Percentiles rank a stretch among this genome's conserved stretches.
These are phyloP conservation scores for Coregonus sp. DNA, from an alignment of 2,797 vertebrate species.

Conservation along the genomic window DNA sequence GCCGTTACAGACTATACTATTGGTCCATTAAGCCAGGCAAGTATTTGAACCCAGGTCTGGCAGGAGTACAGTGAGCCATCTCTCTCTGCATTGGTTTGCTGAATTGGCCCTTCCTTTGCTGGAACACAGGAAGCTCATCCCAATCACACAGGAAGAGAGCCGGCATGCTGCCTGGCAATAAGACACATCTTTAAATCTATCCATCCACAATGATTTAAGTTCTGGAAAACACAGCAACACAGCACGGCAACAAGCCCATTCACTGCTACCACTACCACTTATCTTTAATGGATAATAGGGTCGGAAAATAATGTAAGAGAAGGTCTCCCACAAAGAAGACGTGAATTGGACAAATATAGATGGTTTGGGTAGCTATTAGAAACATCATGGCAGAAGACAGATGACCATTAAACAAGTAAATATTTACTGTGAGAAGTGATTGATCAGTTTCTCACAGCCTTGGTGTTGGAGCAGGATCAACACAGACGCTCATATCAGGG, in stretches of 20 bases:
- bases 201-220: slow-evolving; percentile 11
- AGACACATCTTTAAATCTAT: slow-evolving; percentile 40
- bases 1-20: no score
- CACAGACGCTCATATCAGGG: slow-evolving; percentile 1
- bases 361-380: background rate
- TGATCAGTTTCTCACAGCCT: slow-evolving; percentile 26
- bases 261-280: background rate
- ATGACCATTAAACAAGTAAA: slow-evolving; percentile 18
- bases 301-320: no score
- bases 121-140: slow-evolving; percentile 62
- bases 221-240: no score
- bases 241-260: background rate
- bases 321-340: no score
- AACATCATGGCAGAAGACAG: background rate
- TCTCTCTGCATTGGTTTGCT: slow-evolving; percentile 29
- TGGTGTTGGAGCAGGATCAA: slow-evolving; percentile 20
- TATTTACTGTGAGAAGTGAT: slow-evolving; percentile 47
- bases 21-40: no score
- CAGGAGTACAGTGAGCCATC: slow-evolving; percentile 23
- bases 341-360: background rate
- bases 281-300: background rate
- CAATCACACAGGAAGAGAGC: slow-evolving; percentile 62
- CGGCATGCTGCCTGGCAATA: slow-evolving; percentile 44
- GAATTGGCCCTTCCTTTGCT: slow-evolving; percentile 54
- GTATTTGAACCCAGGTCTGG: no score